A percentile compares a stretch with the other conserved stretches of the same genome.
phyloP scores from a whole-genome alignment of 2,888 invertebrate species.

The Catonia carolina region DNA sequence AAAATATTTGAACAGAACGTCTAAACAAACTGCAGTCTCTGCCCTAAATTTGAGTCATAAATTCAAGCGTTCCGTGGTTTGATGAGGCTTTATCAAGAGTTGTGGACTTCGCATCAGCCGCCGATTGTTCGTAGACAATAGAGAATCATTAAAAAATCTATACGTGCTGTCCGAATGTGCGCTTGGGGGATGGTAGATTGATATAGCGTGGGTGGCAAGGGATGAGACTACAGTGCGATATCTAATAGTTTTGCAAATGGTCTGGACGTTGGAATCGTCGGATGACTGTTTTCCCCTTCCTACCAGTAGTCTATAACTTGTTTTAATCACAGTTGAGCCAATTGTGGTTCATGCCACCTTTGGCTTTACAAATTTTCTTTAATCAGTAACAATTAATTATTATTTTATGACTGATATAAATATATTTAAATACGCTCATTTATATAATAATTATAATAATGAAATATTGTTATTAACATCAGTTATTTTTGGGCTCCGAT shows the following conservation, averaged over 20 bases:
- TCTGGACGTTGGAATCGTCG: background rate
- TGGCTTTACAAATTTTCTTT: too few relatives aligned
- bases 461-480: too few relatives aligned
- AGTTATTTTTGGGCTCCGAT: too few relatives aligned
- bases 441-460: too few relatives aligned
- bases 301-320: background rate
- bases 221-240: too few relatives aligned
- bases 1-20: constrained; percentile 7
- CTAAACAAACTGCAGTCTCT: constrained; percentile 1
- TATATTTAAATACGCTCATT: too few relatives aligned
- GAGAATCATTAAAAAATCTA: constrained; percentile 10
- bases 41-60: constrained; percentile 11
- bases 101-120: background rate
- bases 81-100: constrained; percentile 8
- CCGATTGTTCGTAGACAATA: constrained; percentile 11
- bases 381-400: too few relatives aligned
- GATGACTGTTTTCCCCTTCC: background rate
- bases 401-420: too few relatives aligned
- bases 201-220: background rate
- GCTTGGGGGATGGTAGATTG: background rate
- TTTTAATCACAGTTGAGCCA: too few relatives aligned
- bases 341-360: too few relatives aligned
- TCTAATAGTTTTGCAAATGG: too few relatives aligned
- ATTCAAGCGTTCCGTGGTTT: constrained; percentile 13
- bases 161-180: background rate